Evolutionary conservation across 2,797 vertebrate genomes (phyloP).

Genomic region (Sebastolobus altivelis): DNA sequence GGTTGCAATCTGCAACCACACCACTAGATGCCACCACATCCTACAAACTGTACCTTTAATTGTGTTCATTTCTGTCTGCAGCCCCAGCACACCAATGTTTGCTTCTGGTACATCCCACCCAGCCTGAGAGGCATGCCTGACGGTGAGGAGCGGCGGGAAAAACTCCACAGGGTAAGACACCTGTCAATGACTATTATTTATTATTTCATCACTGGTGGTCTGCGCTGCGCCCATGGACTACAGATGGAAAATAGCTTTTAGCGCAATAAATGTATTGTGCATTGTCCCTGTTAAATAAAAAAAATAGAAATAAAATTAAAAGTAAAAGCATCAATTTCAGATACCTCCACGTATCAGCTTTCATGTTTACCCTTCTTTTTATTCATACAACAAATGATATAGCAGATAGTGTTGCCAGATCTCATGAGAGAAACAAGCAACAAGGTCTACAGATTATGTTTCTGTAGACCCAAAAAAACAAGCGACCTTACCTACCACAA

Average conservation of each 20-base stretch:
- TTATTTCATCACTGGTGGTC: neutral
- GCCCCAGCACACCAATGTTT: conserved; percentile 99
- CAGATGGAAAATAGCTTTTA: neutral
- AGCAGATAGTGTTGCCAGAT: too few relatives aligned
- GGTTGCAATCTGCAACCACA: too few relatives aligned
- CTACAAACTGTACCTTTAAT: neutral
- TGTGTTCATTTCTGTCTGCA: conserved; percentile 65
- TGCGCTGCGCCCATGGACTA: neutral
- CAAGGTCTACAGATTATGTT: too few relatives aligned
- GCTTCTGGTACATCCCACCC: conserved; percentile 98
- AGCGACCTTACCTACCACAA: too few relatives aligned
- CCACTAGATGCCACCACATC: too few relatives aligned
- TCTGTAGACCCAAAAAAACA: too few relatives aligned
- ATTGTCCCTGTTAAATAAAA: neutral
- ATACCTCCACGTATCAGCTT: neutral
- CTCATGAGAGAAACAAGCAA: too few relatives aligned
- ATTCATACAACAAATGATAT: neutral
- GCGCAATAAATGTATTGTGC: neutral
- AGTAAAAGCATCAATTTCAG: neutral
- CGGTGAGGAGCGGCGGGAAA: conserved; percentile 90
- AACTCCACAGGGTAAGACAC: conserved; percentile 89
- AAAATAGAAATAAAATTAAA: neutral
- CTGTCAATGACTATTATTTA: neutral
- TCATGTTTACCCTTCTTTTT: neutral
- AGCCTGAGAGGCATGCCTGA: conserved; percentile 92